Evolutionary conservation across 1,140 invertebrate genomes (phyloP), one percentile per base, ranked within the genome.

Genomic region (Acromyrmex charruanus): DNA sequence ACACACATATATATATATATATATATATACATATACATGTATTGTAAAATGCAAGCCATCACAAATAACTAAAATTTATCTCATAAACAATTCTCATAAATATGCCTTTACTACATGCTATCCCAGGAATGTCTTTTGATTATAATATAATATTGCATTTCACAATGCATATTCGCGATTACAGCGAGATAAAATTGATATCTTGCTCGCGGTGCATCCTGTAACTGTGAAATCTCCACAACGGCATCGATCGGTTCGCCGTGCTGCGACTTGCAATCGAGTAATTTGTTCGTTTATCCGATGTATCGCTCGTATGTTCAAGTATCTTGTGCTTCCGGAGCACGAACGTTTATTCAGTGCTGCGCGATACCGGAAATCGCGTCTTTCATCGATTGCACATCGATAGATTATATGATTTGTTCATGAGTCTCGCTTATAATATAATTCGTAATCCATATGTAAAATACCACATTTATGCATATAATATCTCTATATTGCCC

Each of bases 201-300:
- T 82, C 68, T 74, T 12, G 53, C 31, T 31, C 79, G 35, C 51
- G 84, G 51, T 68, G 63, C 16, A 80, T 79, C 31, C 79, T 16
- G 53, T 59, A 82, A 80, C 63, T 69, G 49, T 18, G 28, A 82
- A 72, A 82, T 82, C 68, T 82, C 35, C 44, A 59, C 68, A 35
- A 12, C 25, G 3, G 68, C 35, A 59, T 82, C 53, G 79, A 82
- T 82, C 66, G 53, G 16, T 44, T 31, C 31, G 35, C 21, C 79
- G 53, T 82, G 53, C 21, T 53, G 39, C 79, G 79, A 72, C 53
- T 82, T 31, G 79, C 53, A 59, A 82, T 82, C 68, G 68, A 59
- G 68, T 53, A 59, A 82, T 82, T 72, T 82, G 68, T 82, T 72
- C 53, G 35, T 72, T 82, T 69, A 44, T 59, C 25, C 79, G 68